A percentile compares a stretch with the other conserved stretches of the same genome.
Conservation (phyloP, 1,140 invertebrate species). For the Macrocentrus cingulum region DNA sequence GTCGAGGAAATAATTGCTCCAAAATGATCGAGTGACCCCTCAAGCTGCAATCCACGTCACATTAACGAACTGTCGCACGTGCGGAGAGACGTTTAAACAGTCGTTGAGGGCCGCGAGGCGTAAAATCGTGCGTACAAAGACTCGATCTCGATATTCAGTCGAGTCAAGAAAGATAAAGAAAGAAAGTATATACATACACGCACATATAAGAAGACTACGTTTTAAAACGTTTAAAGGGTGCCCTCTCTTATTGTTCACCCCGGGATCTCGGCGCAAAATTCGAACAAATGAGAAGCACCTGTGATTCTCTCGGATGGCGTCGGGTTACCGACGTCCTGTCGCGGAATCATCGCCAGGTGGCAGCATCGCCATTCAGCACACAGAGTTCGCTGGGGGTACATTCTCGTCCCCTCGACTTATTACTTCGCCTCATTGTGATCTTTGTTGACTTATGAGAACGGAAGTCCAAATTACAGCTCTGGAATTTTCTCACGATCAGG, state of each 20-base stretch:
- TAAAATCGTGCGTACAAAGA: conserved; percentile 34
- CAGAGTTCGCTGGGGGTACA: conserved; percentile 40
- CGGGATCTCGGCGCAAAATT: background rate
- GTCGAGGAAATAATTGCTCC: too few species aligned
- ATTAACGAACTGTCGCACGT: conserved; percentile 34
- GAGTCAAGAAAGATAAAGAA: conserved; percentile 27
- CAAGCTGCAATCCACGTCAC: too few species aligned
- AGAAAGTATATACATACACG: conserved; percentile 3
- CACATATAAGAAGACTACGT: conserved; percentile 29
- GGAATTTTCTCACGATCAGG: conserved; percentile 51
- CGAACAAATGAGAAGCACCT: conserved; percentile 42
- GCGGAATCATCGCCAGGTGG: conserved; percentile 21
- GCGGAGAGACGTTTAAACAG: conserved; percentile 44
- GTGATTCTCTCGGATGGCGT: conserved; percentile 35
- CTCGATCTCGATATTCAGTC: conserved; percentile 11
- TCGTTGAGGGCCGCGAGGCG: conserved; percentile 42
- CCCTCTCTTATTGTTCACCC: conserved; percentile 20
- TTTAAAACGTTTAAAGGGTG: conserved; percentile 35
- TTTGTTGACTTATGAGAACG: conserved; percentile 42
- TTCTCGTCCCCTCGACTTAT: background rate
- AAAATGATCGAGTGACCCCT: too few species aligned
- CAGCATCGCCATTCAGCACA: too few species aligned
- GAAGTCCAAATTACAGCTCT: conserved; percentile 50
- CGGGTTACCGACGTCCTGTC: conserved; percentile 37
- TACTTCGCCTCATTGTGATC: conserved; percentile 26